Base-by-base conservation (phyloP, 2,888 invertebrate species). In the Pantelozetes paolii region DNA sequence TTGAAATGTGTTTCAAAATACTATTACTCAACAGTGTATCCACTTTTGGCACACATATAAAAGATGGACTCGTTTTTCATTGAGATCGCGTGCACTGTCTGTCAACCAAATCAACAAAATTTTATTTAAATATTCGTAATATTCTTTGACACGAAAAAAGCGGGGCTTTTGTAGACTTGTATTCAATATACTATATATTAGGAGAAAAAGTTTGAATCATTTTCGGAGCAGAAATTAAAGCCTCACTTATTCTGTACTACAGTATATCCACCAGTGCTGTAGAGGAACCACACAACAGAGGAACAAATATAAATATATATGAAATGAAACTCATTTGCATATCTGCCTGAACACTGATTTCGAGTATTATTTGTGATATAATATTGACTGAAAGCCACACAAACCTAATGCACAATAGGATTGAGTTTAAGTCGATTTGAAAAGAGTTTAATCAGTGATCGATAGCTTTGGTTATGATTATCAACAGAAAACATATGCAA, bases 91-190 rank as follows among this genome's bases (percentile, higher is more conserved):
- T 67, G 67, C n/a, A n/a, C n/a, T 36, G 67, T 62, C 62, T 67
- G 67, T 67, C 67, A 67, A 67, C 36, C 40, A 11, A 67, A 36
- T 67, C 40, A 23, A 32, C 36, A 42, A 67, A 54, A 67, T 8
- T 67, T 67, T 36, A 67, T 67, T 67, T 67, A 67, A 67, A 67
- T 67, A 40, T 67, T 67, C 23, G n/a, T 40, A 67, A 67, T 67
- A 13, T 3, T 23, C 1, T 36, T 13, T 26, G 26, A 67, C 67
- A 67, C 36, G 67, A 67, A 67, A 67, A 67, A 40, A 67, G 23
- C 42, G 67, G 67, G 32, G 40, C 67, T 20, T 36, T 67, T 67
- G 42, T 18, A n/a, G 8, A 32, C 28, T 20, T 26, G 54, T n/a
- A 26, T 5, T 26, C 32, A 18, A 8, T 32, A 32, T 62, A 62